Conservation (phyloP, 1,140 invertebrate species). For the Nasonia longicornis region DNA sequence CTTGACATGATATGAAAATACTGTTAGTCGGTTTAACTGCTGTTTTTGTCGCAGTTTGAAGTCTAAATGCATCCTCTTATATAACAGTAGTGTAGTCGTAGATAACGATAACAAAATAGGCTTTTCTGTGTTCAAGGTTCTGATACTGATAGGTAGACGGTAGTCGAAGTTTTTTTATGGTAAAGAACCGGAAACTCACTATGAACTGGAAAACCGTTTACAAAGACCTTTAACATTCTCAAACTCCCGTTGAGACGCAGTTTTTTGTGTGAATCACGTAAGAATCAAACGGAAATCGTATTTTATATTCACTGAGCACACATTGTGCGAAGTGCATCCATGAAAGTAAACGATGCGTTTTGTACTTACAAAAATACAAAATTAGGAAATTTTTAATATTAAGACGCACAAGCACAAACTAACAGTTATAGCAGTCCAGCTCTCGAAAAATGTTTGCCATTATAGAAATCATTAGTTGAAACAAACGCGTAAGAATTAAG, state of each 20-base stretch:
- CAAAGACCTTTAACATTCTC: background rate
- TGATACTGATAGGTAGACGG: background rate
- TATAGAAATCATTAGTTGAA: no score
- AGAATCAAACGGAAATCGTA: background rate
- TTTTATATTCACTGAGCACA: background rate
- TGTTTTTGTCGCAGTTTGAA: background rate
- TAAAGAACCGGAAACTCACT: constrained; percentile 11
- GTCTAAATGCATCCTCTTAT: background rate
- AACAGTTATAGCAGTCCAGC: no score
- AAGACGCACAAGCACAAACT: no score
- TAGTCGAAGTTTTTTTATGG: background rate
- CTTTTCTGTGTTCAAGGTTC: constrained; percentile 1
- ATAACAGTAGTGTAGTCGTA: background rate
- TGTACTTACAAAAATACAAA: no score
- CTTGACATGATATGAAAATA: no score
- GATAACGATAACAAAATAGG: constrained; percentile 3
- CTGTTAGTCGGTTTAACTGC: no score
- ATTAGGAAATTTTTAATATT: no score
- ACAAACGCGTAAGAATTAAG: no score
- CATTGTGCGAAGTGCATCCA: no score
- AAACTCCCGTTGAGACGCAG: background rate
- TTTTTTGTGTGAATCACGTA: background rate
- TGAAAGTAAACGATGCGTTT: no score
- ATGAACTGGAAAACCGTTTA: background rate
- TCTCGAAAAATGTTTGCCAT: no score